phyloP scores from a whole-genome alignment of 2,888 invertebrate species.

The Napeogenes inachia region DNA sequence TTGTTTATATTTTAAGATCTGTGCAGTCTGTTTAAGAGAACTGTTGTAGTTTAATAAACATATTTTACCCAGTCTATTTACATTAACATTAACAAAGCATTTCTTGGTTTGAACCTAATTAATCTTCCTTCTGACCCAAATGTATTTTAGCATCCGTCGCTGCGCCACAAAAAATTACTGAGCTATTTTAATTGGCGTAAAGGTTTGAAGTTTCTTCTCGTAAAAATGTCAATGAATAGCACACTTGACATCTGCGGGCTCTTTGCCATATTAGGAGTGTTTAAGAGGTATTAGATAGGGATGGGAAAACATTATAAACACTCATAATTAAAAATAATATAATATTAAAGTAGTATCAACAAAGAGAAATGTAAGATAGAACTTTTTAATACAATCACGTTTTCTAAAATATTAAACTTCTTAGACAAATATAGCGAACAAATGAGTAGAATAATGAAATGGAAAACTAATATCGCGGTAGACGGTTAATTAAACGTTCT shows the following conservation, averaged over 20 bases:
- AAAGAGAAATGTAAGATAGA: no score
- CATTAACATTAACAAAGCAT: conserved; percentile 54
- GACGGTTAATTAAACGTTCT: conserved; percentile 56
- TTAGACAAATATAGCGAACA: conserved; percentile 2
- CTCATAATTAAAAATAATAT: neutral
- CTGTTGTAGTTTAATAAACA: conserved; percentile 61
- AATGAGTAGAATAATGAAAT: conserved; percentile 40
- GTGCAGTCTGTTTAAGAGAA: conserved; percentile 48
- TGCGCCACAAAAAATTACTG: conserved; percentile 58
- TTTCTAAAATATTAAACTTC: no score
- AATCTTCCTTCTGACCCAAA: conserved; percentile 64
- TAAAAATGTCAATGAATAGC: conserved; percentile 61
- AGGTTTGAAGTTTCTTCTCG: conserved; percentile 54
- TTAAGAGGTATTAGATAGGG: conserved; percentile 19
- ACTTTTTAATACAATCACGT: no score
- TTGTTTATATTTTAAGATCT: conserved; percentile 57
- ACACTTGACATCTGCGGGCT: conserved; percentile 47
- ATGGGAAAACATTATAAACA: neutral
- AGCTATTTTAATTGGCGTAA: conserved; percentile 75
- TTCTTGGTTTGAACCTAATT: conserved; percentile 63
- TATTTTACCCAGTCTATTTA: conserved; percentile 61
- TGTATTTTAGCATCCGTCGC: conserved; percentile 64
- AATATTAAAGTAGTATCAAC: no score
- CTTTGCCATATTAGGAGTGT: conserved; percentile 29
- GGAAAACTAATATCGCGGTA: conserved; percentile 47